phyloP scores from a whole-genome alignment of 2,888 invertebrate genomes.

The Rhodophaea formosa region DNA sequence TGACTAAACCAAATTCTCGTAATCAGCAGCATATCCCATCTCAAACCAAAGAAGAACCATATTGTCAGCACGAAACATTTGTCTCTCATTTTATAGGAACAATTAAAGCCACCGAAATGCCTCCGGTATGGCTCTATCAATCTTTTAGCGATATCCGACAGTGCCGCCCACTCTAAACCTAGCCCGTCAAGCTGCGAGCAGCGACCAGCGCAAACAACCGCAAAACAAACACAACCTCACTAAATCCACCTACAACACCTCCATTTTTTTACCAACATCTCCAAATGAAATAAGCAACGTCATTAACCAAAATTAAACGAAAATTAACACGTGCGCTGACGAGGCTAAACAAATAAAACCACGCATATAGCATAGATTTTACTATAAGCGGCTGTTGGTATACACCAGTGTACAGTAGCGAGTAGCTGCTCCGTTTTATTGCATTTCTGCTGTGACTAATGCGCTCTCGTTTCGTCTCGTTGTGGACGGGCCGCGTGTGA shows the following conservation, averaged over 20 bases:
- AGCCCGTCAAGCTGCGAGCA: background rate
- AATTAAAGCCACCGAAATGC: background rate
- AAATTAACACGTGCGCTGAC: conserved; percentile 61
- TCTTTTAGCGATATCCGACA: background rate
- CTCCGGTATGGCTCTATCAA: background rate
- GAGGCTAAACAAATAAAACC: conserved; percentile 59
- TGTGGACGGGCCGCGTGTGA: conserved; percentile 36
- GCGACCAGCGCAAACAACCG: background rate
- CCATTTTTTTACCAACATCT: conserved; percentile 32
- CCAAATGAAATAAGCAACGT: conserved; percentile 39
- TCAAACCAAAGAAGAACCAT: background rate
- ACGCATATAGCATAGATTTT: conserved; percentile 44
- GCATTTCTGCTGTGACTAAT: conserved; percentile 52
- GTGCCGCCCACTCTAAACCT: background rate
- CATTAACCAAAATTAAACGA: conserved; percentile 59
- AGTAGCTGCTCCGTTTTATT: conserved; percentile 66
- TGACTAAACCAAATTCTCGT: background rate
- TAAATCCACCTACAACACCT: conserved; percentile 20
- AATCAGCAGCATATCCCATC: background rate
- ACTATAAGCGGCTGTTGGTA: conserved; percentile 46
- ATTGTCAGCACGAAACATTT: background rate
- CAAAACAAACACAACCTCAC: conserved; percentile 5
- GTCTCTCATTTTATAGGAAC: background rate
- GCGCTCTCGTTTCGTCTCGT: conserved; percentile 47
- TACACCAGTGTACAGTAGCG: conserved; percentile 52